phyloP scores from a whole-genome alignment of 2,797 vertebrate genomes.

The Pogonophryne albipinna region DNA sequence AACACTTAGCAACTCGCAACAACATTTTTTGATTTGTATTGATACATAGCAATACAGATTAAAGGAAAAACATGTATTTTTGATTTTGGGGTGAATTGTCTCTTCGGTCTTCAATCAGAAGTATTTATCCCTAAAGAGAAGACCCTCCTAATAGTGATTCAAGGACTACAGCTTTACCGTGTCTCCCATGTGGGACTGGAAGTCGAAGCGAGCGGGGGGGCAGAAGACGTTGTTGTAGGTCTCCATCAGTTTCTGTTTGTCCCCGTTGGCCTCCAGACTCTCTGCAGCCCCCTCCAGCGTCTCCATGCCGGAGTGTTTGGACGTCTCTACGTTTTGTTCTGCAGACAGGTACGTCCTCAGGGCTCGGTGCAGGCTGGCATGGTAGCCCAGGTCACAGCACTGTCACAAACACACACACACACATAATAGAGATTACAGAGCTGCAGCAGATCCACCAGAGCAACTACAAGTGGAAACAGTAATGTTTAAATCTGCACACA shows the following conservation, averaged over 20 bases:
- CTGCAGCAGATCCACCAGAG: too few species aligned
- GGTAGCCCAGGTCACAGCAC: slow-evolving; percentile 99
- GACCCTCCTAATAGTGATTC: neutral
- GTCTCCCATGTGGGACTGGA: slow-evolving; percentile 99
- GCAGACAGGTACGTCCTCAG: slow-evolving; percentile 97
- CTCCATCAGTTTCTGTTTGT: slow-evolving; percentile 99
- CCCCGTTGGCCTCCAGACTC: slow-evolving; percentile 94
- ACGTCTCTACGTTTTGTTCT: slow-evolving; percentile 95
- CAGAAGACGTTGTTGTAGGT: slow-evolving; percentile 99
- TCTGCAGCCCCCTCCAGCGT: slow-evolving; percentile 94
- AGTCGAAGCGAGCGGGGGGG: slow-evolving; percentile 96
- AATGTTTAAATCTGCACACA: too few species aligned
- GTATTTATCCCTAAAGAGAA: neutral
- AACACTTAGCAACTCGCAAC: too few species aligned
- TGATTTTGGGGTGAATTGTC: too few species aligned
- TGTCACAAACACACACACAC: slow-evolving; percentile 69
- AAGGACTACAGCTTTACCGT: slow-evolving; percentile 81
- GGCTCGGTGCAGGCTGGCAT: slow-evolving; percentile 95
- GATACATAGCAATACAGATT: too few species aligned
- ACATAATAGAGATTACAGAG: neutral
- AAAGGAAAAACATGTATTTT: too few species aligned
- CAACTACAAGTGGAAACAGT: too few species aligned
- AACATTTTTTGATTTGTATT: too few species aligned
- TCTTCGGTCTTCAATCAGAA: neutral
- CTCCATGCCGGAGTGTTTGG: slow-evolving; percentile 94